Evolutionary conservation across 1,140 invertebrate genomes (phyloP), one percentile per base, ranked within the genome.

Genomic region (Trichonephila clavipes): DNA sequence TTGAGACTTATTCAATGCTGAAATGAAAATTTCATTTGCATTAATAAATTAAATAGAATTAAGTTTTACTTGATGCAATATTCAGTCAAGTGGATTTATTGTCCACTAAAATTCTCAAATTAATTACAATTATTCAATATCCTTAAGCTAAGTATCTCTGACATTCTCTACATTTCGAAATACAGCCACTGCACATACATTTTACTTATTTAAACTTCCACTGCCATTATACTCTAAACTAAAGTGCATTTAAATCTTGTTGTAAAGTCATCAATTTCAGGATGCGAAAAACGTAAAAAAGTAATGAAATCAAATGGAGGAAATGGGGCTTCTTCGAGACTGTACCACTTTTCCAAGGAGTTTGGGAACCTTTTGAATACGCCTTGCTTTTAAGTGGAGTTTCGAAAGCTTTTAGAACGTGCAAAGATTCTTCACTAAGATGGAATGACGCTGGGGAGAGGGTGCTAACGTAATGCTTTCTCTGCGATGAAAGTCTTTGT

Each of bases 371-470:
- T 24, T 88, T 88, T 88, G 62, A 88, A 88, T 64, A 88, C 62
- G 82, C 61, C 34, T 34, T 21, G 34, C 28, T 88, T 88, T 88
- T 88, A 88, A 88, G 86, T 64, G 86, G 34, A 62, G 19, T 88
- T 88, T 88, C 86, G 62, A 88, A 88, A 88, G 86, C 86, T 88
- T 88, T 88, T 88, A 88, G 51, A 88, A 64, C 86, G 86, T 88
- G 86, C 86, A 44, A 64, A 64, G 61, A 88, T 88, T 88, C 62
- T 21, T 59, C 44, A 59, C 44, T 85, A 85, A 85, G 83, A 85
- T 61, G 62, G 86, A 62, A 88, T 66, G 59, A 44, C 86, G 62
- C 62, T 18, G 14, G 62, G 51, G 59, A 88, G 24, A 21, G 86
- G 24, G 44, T 10, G 86, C 34, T 24, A n/a, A 28, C 24, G 86